phyloP scores from a whole-genome alignment of 2,113 vertebrate genomes.

The Chaetodon trifascialis region DNA sequence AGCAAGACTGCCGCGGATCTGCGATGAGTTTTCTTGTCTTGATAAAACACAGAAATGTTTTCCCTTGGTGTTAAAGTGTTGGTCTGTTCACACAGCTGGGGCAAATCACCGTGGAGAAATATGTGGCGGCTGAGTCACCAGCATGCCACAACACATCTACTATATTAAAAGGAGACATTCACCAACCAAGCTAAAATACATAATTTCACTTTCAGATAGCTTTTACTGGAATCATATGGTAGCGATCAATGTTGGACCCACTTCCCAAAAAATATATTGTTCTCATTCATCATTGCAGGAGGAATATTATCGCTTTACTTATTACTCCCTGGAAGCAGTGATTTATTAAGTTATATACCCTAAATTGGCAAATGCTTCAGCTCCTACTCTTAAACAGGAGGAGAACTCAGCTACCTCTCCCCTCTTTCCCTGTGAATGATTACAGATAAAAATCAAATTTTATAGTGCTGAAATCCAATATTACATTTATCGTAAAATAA shows the following conservation, averaged over 20 bases:
- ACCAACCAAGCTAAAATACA: slow-evolving; percentile 47
- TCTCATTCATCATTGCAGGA: slow-evolving; percentile 36
- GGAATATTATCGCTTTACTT: slow-evolving; percentile 35
- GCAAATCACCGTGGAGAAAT: slow-evolving; percentile 64
- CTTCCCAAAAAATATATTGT: slow-evolving; percentile 9
- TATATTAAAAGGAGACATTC: slow-evolving; percentile 63
- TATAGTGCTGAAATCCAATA: neutral
- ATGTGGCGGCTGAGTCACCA: slow-evolving; percentile 60
- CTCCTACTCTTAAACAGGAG: neutral
- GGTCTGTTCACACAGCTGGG: slow-evolving; percentile 75
- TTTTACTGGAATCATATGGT: slow-evolving; percentile 43
- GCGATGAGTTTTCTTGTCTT: slow-evolving; percentile 41
- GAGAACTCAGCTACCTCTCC: neutral
- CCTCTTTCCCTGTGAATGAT: neutral
- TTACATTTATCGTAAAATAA: neutral
- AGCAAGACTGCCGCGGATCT: neutral
- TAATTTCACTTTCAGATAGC: slow-evolving; percentile 32
- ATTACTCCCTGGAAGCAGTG: slow-evolving; percentile 11
- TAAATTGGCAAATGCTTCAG: slow-evolving; percentile 22
- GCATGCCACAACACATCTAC: slow-evolving; percentile 65
- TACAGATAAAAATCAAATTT: neutral
- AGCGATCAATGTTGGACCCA: slow-evolving; percentile 22
- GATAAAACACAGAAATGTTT: slow-evolving; percentile 70
- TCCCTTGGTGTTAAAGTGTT: slow-evolving; percentile 49
- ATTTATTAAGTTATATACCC: slow-evolving; percentile 10